Base-by-base conservation (phyloP, 2,888 invertebrate genomes). In the Cerceris rybyensis region DNA sequence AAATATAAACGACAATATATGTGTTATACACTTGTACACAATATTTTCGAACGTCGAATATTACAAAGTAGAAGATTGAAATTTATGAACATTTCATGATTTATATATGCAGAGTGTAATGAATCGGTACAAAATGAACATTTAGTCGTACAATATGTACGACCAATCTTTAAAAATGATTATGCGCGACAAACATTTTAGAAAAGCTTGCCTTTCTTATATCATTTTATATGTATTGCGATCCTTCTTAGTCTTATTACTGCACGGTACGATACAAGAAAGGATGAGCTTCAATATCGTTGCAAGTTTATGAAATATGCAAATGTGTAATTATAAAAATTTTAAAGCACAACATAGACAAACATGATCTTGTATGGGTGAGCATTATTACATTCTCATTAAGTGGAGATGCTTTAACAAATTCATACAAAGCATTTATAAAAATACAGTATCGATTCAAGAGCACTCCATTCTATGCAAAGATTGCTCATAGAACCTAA, bases 341-440 rank as follows among this genome's bases (percentile, higher is more conserved):
- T 8, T 46, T 46, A 6, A 46, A 46, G 11, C 46, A 46, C 11
- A 46, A 46, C 11, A 11, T 28, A 28, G 28, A 28, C 6, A 46
- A 8, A 46, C 46, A 46, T 46, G 11, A 11, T 11, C 11, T 6
- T 46, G 6, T 46, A 5, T 11, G n/a, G 14, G 6, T 52, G 52
- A 7, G 2, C 1, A 52, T 11, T 14, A 7, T 52, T n/a, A 52
- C 14, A 52, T 8, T 7, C n/a, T 7, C 52, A 7, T n/a, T 13
- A 52, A 8, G 1, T 52, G 7, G n/a, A n/a, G 52, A 14, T 52
- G n/a, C 7, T 1, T n/a, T 52, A 11, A 11, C 14, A 52, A 52
- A 52, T 52, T 52, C 14, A 52, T 52, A 52, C 14, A 52, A 52
- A 52, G n/a, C 13, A 52, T 8, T 52, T 52, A 52, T 52, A 52